These are phyloP conservation scores for Paratilapia polleni DNA, from an alignment of 2,113 vertebrate species.

Conservation along the genomic window DNA sequence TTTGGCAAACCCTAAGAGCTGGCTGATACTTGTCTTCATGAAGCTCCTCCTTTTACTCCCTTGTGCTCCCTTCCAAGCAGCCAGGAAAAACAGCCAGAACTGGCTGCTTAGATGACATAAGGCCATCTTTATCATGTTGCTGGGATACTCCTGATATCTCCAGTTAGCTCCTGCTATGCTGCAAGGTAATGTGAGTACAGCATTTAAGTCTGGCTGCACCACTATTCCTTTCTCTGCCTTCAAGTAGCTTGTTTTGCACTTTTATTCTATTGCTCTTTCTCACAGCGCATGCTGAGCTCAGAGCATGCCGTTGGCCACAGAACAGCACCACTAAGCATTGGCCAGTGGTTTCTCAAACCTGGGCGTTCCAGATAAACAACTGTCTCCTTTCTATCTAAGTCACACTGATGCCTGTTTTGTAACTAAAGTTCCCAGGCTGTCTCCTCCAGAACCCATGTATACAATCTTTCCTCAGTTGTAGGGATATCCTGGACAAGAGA, in stretches of 20 bases:
- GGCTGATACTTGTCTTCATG: conserved; percentile 34
- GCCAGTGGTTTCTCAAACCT: conserved; percentile 23
- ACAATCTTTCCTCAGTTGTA: conserved; percentile 46
- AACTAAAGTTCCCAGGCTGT: conserved; percentile 30
- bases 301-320: neutral
- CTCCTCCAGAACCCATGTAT: conserved; percentile 7
- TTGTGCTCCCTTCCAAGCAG: conserved; percentile 1
- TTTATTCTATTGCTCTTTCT: neutral
- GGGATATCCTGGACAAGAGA: conserved; percentile 63
- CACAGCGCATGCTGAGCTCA: neutral
- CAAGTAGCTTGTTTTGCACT: neutral
- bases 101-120: conserved; percentile 39
- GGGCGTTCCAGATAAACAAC: conserved; percentile 52
- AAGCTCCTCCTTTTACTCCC: conserved; percentile 32
- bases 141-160: conserved; percentile 5
- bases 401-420: conserved; percentile 16
- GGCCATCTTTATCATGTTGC: conserved; percentile 32
- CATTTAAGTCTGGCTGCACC: neutral
- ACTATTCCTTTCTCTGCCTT: neutral
- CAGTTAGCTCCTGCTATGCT: conserved; percentile 5
- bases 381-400: conserved; percentile 28
- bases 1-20: conserved; percentile 50
- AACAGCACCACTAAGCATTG: neutral
- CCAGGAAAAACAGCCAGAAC: conserved; percentile 34
- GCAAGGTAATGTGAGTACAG: neutral